Base-by-base conservation (phyloP, 2,888 invertebrate species). In the Coenonympha arcania region DNA sequence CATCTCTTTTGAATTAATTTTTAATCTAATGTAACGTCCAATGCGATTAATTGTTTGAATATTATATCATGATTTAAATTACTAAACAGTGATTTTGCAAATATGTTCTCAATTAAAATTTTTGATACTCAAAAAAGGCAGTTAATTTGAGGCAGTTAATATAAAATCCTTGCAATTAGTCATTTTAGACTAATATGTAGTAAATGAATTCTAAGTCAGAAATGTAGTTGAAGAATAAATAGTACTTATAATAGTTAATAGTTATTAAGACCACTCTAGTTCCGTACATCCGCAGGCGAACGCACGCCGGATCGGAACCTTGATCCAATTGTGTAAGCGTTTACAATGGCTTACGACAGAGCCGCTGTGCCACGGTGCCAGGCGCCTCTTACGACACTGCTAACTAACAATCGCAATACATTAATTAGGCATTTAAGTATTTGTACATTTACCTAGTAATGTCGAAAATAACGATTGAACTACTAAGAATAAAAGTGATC, bases 241-340 rank as follows among this genome's bases (percentile, higher is more conserved):
- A n/a, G n/a, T n/a, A n/a, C n/a, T n/a, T 31, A 15, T 8, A 26
- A 16, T 18, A 43, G 6, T 33, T 18, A 43, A 4, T 33, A 40
- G 11, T 15, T 33, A 40, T 48, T 24, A 43, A 50, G 47, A 40
- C 34, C 48, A 46, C 20, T 67, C 64, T 73, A 75, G 76, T 82
- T 81, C 79, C 82, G 79, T 65, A 81, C 77, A 82, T 84, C 84
- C 82, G 81, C 69, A 65, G 80, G 79, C 82, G 79, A 84, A 77
- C 76, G 85, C 76, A 79, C 76, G 74, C 69, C 65, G 71, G 73
- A 72, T 66, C 62, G 67, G 71, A 82, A 82, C 85, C 85, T 86
- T 86, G 86, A 84, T 82, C 84, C 83, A 85, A 66, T 86, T 86
- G 85, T 76, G 84, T 81, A 84, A 85, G 76, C 72, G 65, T 65